Conservation (phyloP, 2,888 invertebrate genomes). For the Autographa gamma region DNA sequence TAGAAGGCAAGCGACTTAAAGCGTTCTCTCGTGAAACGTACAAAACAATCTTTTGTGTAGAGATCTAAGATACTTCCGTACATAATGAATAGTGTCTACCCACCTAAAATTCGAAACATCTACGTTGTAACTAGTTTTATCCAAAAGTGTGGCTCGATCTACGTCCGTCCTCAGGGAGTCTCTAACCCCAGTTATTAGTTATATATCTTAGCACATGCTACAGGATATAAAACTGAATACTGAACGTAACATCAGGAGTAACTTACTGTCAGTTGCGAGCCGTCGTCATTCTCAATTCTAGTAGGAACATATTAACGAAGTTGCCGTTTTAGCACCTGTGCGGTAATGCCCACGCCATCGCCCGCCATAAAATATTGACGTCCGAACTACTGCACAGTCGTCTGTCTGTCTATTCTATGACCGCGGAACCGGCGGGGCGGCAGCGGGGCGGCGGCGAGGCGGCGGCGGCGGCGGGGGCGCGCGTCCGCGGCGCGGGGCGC, state of each 20-base stretch:
- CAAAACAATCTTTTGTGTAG: conserved; percentile 16
- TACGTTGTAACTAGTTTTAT: conserved; percentile 3
- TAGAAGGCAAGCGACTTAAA: conserved; percentile 8
- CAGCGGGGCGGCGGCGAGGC: conserved; percentile 60
- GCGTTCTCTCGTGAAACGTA: not conserved
- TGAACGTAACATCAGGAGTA: conserved; percentile 17
- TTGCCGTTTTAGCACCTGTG: conserved; percentile 50
- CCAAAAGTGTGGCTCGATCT: conserved; percentile 26
- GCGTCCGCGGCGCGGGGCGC: conserved; percentile 60
- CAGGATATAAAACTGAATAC: conserved; percentile 37
- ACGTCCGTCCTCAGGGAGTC: conserved; percentile 28
- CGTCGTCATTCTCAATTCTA: conserved; percentile 30
- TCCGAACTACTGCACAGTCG: conserved; percentile 58
- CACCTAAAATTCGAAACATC: conserved; percentile 18
- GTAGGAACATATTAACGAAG: conserved; percentile 30
- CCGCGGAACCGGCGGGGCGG: conserved; percentile 63
- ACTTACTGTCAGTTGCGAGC: conserved; percentile 28
- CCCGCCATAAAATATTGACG: conserved; percentile 60
- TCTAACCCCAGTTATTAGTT: conserved; percentile 27
- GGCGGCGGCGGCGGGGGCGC: conserved; percentile 58
- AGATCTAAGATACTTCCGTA: conserved; percentile 14
- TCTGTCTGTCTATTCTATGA: conserved; percentile 73
- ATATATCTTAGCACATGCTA: conserved; percentile 37
- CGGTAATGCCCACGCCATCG: conserved; percentile 45
- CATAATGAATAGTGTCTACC: conserved; percentile 3